Evolutionary conservation across 2,888 invertebrate species (phyloP), one percentile per base, ranked within the genome.

Genomic region (Lysandra coridon): DNA sequence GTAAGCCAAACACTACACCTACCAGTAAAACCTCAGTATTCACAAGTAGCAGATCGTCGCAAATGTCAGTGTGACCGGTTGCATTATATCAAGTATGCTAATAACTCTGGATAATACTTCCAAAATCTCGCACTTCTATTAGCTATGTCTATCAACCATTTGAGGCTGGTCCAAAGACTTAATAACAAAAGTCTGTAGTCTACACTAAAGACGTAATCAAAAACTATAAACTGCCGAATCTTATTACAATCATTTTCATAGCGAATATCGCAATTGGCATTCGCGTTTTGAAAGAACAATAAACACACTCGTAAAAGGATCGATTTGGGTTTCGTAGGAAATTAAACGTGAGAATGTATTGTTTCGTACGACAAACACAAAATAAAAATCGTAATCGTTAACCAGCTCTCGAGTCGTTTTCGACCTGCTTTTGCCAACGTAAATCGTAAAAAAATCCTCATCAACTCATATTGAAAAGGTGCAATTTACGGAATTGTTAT

Each of bases 311-410:
- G 90, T 94, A 93, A 94, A 94, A 91, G 91, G 91, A 92, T 91
- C 93, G 91, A 93, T 94, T 92, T 92, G 90, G 88, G 88, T 87
- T 79, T 89, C 90, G 89, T 92, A 93, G 92, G 92, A 92, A 94
- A 94, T 94, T 93, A 93, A 93, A 94, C 92, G 94, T 93, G 94
- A 93, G 94, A 94, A 94, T 90, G 92, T 93, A 94, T 94, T 94
- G 94, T 94, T 94, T 90, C 92, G 90, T 91, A 91, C 87, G 87
- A 90, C 92, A 92, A 89, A 89, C 91, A 93, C 90, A 91, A 93
- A 92, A 92, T 89, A 87, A 92, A 90, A 91, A 91, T 89, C 87
- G 87, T 86, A 88, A 89, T 90, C 88, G 91, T 91, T 92, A 92
- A 93, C 92, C 92, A 92, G 91, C 88, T 91, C 91, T 89, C 92